Evolutionary conservation across 2,888 invertebrate genomes (phyloP).

Genomic region (Thereva unica): DNA sequence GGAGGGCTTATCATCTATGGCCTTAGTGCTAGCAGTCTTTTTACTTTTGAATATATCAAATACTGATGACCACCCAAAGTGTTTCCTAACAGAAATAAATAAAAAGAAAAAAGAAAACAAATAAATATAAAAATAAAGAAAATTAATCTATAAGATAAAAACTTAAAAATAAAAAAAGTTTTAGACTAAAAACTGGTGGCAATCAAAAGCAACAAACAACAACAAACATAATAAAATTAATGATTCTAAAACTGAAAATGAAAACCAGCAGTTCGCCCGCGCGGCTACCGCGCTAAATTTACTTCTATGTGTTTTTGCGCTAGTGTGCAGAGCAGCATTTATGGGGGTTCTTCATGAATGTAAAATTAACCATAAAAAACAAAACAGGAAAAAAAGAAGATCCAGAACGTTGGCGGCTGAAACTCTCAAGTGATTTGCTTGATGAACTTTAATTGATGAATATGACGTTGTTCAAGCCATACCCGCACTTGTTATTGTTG

Average conservation of each 20-base stretch:
- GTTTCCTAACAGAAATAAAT: constrained; percentile 52
- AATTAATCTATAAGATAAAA: constrained; percentile 42
- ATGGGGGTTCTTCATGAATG: neutral
- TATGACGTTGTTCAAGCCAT: neutral
- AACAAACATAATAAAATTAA: no score
- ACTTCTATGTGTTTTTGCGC: no score
- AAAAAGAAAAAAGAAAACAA: constrained; percentile 44
- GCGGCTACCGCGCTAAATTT: no score
- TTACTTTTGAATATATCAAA: constrained; percentile 54
- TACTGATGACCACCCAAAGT: constrained; percentile 54
- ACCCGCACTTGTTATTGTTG: neutral
- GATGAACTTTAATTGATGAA: constrained; percentile 7
- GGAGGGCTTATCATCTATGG: constrained; percentile 47
- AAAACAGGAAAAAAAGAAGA: no score
- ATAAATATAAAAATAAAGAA: constrained; percentile 39
- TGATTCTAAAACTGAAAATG: no score
- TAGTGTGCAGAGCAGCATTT: neutral
- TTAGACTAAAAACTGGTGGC: constrained; percentile 36
- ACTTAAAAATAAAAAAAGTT: constrained; percentile 32
- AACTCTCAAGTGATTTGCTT: neutral
- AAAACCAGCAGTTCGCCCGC: no score
- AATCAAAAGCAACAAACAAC: neutral
- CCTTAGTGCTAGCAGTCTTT: constrained; percentile 48
- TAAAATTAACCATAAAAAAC: no score
- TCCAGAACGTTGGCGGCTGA: neutral